These are phyloP conservation scores for Falco cherrug DNA, from an alignment of 2,797 vertebrate genomes.

Conservation along the genomic window DNA sequence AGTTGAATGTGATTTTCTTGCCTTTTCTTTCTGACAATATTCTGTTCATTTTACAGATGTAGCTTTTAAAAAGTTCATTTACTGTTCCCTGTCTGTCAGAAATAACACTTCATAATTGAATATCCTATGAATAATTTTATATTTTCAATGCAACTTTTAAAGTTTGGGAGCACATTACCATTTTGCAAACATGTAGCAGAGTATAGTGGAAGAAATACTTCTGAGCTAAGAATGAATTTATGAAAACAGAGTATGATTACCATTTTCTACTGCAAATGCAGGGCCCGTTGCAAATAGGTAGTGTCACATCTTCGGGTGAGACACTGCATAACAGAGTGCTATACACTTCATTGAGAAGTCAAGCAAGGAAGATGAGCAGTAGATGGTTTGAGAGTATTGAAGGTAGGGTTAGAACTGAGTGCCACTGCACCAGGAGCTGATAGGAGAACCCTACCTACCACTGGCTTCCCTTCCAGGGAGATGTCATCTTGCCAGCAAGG, in stretches of 20 bases:
- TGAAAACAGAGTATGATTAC: background rate
- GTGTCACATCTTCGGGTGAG: background rate
- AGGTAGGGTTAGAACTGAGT: background rate
- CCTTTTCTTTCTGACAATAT: background rate
- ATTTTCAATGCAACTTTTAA: background rate
- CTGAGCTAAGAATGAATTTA: background rate
- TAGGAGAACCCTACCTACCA: background rate
- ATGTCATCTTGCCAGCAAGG: background rate
- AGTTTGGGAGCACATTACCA: background rate
- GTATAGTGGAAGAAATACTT: background rate
- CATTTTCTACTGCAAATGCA: background rate
- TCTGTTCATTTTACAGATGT: background rate
- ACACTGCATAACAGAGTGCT: rapidly evolving
- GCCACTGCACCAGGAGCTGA: background rate
- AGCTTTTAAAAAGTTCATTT: background rate
- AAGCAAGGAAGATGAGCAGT: background rate
- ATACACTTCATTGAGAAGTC: background rate
- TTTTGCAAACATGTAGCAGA: background rate
- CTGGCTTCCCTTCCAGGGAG: background rate
- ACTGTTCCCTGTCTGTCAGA: background rate
- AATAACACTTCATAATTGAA: background rate
- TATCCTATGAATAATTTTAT: background rate
- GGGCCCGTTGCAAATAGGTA: background rate
- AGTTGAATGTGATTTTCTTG: background rate
- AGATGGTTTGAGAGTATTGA: background rate